Base-by-base conservation (phyloP, 2,888 invertebrate species). In the Eucera pruinosa region DNA sequence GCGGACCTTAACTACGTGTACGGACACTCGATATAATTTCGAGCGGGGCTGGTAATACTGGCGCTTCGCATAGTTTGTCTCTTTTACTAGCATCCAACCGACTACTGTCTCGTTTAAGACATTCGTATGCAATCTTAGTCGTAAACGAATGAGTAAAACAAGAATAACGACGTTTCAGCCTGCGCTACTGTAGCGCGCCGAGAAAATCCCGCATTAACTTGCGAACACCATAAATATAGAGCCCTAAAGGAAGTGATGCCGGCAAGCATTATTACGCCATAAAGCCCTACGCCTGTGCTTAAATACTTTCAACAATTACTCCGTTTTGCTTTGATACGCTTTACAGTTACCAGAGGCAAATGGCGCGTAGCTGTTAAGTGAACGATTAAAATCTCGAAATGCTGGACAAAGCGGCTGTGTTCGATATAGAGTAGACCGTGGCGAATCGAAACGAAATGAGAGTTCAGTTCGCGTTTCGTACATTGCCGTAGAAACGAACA, bases 1-100 rank as follows among this genome's bases (percentile, higher is more conserved):
- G 61, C 68, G 64, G 52, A 18, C 52, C 60, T 66, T 67, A 68
- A 75, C 67, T 64, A 30, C 61, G 25, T 18, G 75, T 25, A 57
- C 36, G 61, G 50, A 50, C 65, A 61, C 75, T 57, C 50, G 47
- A 60, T 36, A 43, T 39, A 60, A 69, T 55, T n/a, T 54, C 30
- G 39, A 55, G 61, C 30, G 20, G 13, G n/a, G 43, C 33, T n/a
- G 13, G 50, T 15, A 30, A 25, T 25, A 27, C 45, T 27, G 33
- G 50, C 45, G 27, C 27, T 41, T 36, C 27, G 57, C 43, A 54
- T 39, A 45, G 72, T 58, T 58, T 52, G 27, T 58, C 54, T 45
- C 64, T 45, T 52, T 64, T n/a, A 45, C 30, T 36, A 55, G 2
- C 33, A 41, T 47, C 54, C 36, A 36, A 55, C 11, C 52, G 43